phyloP scores from a whole-genome alignment of 2,888 invertebrate genomes.

The Nomada ferruginata region DNA sequence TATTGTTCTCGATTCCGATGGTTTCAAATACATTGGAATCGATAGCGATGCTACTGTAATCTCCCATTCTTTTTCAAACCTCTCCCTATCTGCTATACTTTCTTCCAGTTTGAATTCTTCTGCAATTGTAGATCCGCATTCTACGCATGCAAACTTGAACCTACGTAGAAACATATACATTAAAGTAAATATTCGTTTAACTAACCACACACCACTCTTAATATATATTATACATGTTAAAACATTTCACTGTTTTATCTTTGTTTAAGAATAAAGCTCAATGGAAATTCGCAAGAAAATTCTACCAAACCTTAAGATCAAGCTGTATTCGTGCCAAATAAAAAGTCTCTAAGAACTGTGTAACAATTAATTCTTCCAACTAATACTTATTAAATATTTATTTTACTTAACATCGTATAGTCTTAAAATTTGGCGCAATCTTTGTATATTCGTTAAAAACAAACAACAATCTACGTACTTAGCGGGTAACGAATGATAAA shows the following conservation, averaged over 20 bases:
- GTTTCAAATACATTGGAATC: slow-evolving; percentile 77
- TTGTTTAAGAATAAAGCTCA: too few species aligned
- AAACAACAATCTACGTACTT: slow-evolving; percentile 75
- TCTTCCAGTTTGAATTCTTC: slow-evolving; percentile 80
- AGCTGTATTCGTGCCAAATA: too few species aligned
- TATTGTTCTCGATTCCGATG: slow-evolving; percentile 77
- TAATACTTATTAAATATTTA: neutral
- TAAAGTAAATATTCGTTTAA: too few species aligned
- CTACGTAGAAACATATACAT: slow-evolving; percentile 57
- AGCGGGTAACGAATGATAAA: slow-evolving; percentile 85
- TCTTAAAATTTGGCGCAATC: too few species aligned
- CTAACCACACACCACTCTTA: too few species aligned
- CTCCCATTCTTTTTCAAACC: slow-evolving; percentile 78
- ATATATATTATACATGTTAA: too few species aligned
- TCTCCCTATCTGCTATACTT: slow-evolving; percentile 70
- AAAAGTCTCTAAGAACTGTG: too few species aligned
- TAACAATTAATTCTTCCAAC: too few species aligned
- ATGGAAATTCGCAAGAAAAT: too few species aligned
- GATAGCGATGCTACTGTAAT: slow-evolving; percentile 75
- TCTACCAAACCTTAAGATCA: too few species aligned
- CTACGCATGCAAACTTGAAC: slow-evolving; percentile 78
- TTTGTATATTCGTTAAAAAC: neutral
- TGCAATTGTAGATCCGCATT: slow-evolving; percentile 76
- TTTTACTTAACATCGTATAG: neutral
- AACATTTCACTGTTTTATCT: too few species aligned